Evolutionary conservation across 1,140 invertebrate species (phyloP).

Genomic region (Sinella curviseta): DNA sequence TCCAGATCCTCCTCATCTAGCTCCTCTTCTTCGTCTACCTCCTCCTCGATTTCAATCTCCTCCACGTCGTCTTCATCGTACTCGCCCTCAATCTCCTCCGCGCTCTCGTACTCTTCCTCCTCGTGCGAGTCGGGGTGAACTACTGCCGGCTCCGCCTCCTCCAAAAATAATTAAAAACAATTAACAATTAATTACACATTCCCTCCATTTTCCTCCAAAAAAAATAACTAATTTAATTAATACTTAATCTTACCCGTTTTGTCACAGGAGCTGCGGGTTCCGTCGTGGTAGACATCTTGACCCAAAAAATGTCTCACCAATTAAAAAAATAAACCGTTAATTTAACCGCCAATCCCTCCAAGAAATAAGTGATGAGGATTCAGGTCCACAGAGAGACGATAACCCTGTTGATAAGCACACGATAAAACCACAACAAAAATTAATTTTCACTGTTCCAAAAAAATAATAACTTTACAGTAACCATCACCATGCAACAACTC

Average conservation of each 20-base stretch:
- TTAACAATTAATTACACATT: not conserved
- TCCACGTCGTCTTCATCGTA: constrained; percentile 47
- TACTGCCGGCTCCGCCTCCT: constrained; percentile 24
- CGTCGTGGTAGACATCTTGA: not conserved
- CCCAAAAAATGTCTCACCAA: not conserved
- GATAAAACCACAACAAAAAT: too few species aligned
- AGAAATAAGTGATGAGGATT: too few species aligned
- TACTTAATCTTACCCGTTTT: not conserved
- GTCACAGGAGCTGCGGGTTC: not conserved
- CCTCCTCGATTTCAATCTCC: constrained; percentile 46
- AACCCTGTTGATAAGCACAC: too few species aligned
- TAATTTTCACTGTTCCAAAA: too few species aligned
- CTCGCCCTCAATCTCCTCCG: constrained; percentile 49
- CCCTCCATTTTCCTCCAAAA: not conserved
- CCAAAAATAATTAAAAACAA: not conserved
- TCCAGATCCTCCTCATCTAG: constrained; percentile 50
- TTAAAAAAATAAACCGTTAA: too few species aligned
- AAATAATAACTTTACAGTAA: too few species aligned
- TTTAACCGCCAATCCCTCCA: too few species aligned
- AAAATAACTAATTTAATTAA: not conserved
- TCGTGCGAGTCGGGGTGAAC: constrained; percentile 44
- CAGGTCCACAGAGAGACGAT: too few species aligned
- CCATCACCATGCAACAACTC: too few species aligned
- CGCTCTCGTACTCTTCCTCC: constrained; percentile 49
- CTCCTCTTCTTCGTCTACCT: constrained; percentile 51